Evolutionary conservation across 2,113 vertebrate genomes (phyloP), one percentile per base, ranked within the genome.

Genomic region (Phoenicopterus ruber): DNA sequence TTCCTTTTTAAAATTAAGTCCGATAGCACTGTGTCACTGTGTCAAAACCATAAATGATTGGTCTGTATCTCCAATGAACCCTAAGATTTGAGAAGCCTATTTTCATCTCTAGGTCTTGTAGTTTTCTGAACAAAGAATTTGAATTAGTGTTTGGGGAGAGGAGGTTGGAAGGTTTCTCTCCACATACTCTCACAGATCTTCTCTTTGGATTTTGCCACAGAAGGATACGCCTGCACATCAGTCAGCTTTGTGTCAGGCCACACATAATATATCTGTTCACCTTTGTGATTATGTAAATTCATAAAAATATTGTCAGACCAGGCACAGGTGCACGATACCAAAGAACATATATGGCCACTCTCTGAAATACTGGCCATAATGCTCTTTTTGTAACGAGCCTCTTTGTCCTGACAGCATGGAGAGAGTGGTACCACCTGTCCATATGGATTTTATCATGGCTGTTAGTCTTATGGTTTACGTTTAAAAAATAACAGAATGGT

Each of bases 401-500:
- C 34, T 76, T 84, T 74, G 38, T 91, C 69, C 69, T 76, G 54
- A 19, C 13, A 54, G 18, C 36, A 4, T 47, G 49, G 59, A 78
- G 12, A 78, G 22, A 81, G 49, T 5, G 0, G 31, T 57, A 21
- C 26, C n/a, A 59, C 34, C 62, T 82, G 55, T 63, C 78, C 3
- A 1, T 34, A 8, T n/a, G n/a, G 32, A 49, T 91, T 87, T 76
- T 38, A 42, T 82, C 61, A 54, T 28, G 19, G 54, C 32, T 52
- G 6, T 86, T 90, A 40, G 12, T 88, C 74, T 74, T 74, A 55
- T 9, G 46, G 40, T 63, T 86, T 92, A 36, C 15, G 4, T 91
- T 96, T 82, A 31, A 92, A 90, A 93, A 94, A 82, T 58, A 83
- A 55, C 31, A 57, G 29, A 67, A 49, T 42, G 19, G 28, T 90